Evolutionary conservation across 2,113 vertebrate species (phyloP), one percentile per base, ranked within the genome.

Genomic region (Oreochromis tanganicae): DNA sequence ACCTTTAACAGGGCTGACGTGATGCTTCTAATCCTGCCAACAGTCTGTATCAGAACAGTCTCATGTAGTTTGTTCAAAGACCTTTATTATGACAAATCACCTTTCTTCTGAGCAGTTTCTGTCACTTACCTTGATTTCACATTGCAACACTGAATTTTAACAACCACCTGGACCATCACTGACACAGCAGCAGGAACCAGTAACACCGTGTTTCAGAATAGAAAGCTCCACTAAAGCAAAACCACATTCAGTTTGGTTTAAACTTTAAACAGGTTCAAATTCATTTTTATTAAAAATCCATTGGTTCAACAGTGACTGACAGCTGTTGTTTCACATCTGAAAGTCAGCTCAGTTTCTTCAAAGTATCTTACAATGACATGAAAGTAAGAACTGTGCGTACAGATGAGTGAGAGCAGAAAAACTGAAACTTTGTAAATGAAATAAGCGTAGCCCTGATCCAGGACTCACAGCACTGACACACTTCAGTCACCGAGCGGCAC

Each of bases 281-380:
- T 13, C n/a, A 14, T 73, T n/a, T 92, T 95, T 90, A 88, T 95
- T 90, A 81, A 93, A 94, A 95, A 91, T 86, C 84, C 93, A 92
- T 86, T 56, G 92, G 90, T 87, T 92, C 86, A 90, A 95, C 92
- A 95, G 91, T 94, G 92, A 95, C 91, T 90, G 90, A 96, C 92
- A 95, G 88, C 90, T 80, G 91, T 89, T 88, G 92, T 91, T 85
- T 50, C 79, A 87, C 92, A 85, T 91, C 61, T 81, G 81, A 94
- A 93, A 94, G 89, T 86, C 93, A 48, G 87, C 91, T 93, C 92
- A 82, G 90, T 95, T 90, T 94, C 89, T 88, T 93, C 73, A 95
- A 96, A 96, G 94, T 94, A 95, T 93, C 63, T 92, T 93, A 95
- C 93, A 94, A 84, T 81, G 78, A 92, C 91, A 87, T 59, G 59